phyloP scores from a whole-genome alignment of 2,797 vertebrate genomes.

The Pangasius larnaudii region DNA sequence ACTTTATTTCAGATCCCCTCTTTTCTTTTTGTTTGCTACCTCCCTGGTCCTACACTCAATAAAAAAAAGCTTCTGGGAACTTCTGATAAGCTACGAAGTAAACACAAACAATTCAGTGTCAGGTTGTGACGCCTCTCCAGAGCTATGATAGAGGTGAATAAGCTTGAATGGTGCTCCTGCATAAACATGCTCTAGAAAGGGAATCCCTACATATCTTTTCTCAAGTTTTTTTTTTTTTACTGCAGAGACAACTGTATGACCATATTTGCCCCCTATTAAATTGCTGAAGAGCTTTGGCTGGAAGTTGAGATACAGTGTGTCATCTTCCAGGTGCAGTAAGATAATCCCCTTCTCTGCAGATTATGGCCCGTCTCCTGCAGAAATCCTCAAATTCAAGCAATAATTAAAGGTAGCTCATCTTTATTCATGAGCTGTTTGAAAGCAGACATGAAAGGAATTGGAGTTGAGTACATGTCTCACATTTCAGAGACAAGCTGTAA shows the following conservation, averaged over 20 bases:
- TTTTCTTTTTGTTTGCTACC: slow-evolving; percentile 56
- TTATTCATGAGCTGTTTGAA: slow-evolving; percentile 69
- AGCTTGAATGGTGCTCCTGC: background rate
- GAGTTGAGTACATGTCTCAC: slow-evolving; percentile 50
- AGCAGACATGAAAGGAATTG: slow-evolving; percentile 59
- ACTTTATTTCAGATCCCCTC: background rate
- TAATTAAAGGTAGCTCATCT: slow-evolving; percentile 69
- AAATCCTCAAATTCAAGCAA: slow-evolving; percentile 54
- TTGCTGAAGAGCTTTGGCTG: slow-evolving; percentile 54
- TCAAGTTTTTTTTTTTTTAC: background rate
- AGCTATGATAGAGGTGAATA: slow-evolving; percentile 36
- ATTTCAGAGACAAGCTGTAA: slow-evolving; percentile 54
- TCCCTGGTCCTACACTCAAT: slow-evolving; percentile 54
- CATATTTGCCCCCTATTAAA: slow-evolving; percentile 45
- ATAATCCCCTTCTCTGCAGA: slow-evolving; percentile 67
- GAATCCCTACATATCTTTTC: slow-evolving; percentile 17
- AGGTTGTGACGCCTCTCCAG: slow-evolving; percentile 64
- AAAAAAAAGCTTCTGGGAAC: slow-evolving; percentile 69
- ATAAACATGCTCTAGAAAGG: slow-evolving; percentile 14
- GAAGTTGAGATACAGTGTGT: slow-evolving; percentile 56
- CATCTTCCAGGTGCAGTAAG: slow-evolving; percentile 66
- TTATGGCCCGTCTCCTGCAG: slow-evolving; percentile 53
- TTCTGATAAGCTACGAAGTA: slow-evolving; percentile 75
- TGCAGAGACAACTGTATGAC: slow-evolving; percentile 30
- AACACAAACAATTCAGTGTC: slow-evolving; percentile 62